These are phyloP conservation scores for Aurelia coerulea DNA, from an alignment of 30 jellyfish, hydroid and myxozoan genomes.

Conservation along the genomic window DNA sequence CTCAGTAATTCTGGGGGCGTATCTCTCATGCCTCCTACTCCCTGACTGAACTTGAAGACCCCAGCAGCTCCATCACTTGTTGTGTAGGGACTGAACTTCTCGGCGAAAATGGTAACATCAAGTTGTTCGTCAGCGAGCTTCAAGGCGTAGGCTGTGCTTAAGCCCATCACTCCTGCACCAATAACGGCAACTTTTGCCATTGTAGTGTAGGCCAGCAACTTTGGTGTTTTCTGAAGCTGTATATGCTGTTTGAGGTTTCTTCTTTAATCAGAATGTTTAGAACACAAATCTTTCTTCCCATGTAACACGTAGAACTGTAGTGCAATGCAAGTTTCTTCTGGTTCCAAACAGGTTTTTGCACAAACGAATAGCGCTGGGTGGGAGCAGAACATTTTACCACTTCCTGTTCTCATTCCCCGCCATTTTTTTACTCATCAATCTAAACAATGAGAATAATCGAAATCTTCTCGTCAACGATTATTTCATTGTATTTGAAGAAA, in stretches of 20 bases:
- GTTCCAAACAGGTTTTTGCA: too few species aligned
- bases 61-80: constrained; percentile 98
- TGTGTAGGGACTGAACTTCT: constrained; percentile 72
- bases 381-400: too few species aligned
- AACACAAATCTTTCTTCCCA: too few species aligned
- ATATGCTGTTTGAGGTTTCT: too few species aligned
- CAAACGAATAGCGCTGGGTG: too few species aligned
- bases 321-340: too few species aligned
- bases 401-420: too few species aligned
- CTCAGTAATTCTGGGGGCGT: constrained; percentile 12
- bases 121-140: constrained; percentile 21
- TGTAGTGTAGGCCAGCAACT: background rate
- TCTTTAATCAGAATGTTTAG: too few species aligned
- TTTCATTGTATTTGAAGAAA: background rate
- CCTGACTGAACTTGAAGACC: constrained; percentile 16
- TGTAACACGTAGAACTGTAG: too few species aligned
- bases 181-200: constrained; percentile 64
- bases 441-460: background rate
- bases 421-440: background rate
- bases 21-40: background rate
- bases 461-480: background rate
- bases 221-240: too few species aligned
- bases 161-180: constrained; percentile 87
- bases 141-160: constrained; percentile 64
- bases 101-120: constrained; percentile 77